Conservation (phyloP, 92 coral and sea anemone species). For the Palythoa caribaeorum region DNA sequence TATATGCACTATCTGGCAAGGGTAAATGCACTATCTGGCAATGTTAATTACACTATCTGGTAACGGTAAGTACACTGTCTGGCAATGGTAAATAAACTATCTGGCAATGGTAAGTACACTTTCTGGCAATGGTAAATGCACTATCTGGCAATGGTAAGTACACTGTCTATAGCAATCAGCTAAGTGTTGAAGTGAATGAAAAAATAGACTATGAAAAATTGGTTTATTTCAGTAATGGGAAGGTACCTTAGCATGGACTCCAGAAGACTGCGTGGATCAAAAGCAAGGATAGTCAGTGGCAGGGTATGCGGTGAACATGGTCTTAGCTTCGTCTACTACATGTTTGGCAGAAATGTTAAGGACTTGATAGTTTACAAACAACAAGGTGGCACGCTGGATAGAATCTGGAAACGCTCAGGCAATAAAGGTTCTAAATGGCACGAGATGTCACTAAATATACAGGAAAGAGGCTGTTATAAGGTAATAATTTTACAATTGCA, state of each 20-base stretch:
- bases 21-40: too few relatives aligned
- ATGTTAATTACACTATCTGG: too few relatives aligned
- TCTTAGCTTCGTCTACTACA: constrained; percentile 86
- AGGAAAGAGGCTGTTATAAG: constrained; percentile 71
- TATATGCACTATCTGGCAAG: too few relatives aligned
- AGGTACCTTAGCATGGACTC: constrained; percentile 76
- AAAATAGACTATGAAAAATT: neutral
- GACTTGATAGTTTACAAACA: constrained; percentile 69
- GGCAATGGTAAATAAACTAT: too few relatives aligned
- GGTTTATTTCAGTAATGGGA: constrained; percentile 39
- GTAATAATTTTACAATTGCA: constrained; percentile 54
- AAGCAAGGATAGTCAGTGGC: constrained; percentile 73
- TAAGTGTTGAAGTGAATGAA: too few relatives aligned
- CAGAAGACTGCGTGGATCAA: constrained; percentile 64
- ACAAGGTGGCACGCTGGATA: constrained; percentile 40
- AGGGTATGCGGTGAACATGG: constrained; percentile 78
- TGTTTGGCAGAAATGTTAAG: constrained; percentile 80
- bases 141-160: neutral
- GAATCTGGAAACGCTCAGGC: constrained; percentile 74
- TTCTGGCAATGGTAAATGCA: neutral
- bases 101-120: too few relatives aligned
- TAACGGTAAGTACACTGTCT: too few relatives aligned
- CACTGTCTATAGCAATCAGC: neutral
- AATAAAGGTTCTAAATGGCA: constrained; percentile 77
- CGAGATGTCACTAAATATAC: constrained; percentile 65